Conservation (phyloP, 2,888 invertebrate species). For the Aricia artaxerxes region DNA sequence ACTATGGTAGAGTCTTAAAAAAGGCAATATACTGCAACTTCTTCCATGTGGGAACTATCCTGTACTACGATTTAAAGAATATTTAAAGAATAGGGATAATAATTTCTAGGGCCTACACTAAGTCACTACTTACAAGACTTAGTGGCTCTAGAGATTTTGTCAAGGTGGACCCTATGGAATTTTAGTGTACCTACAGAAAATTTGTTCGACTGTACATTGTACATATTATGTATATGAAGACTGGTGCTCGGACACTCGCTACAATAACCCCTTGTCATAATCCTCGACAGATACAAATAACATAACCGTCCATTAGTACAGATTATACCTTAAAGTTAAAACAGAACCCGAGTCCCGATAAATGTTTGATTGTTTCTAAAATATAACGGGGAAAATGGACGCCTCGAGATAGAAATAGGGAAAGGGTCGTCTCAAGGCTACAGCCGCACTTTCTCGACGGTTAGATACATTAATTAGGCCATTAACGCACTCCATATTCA, state of each 20-base stretch:
- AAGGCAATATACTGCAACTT: no score
- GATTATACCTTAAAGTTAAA: conserved; percentile 39
- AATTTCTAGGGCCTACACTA: not conserved
- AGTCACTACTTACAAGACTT: not conserved
- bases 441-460: conserved; percentile 74
- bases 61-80: no score
- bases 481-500: conserved; percentile 44
- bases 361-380: conserved; percentile 69
- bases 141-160: not conserved
- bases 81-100: no score
- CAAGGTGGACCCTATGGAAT: no score
- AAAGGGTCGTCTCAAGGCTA: conserved; percentile 74
- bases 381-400: conserved; percentile 64
- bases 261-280: conserved; percentile 40
- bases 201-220: conserved; percentile 5
- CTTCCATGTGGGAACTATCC: no score
- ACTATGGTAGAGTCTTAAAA: no score
- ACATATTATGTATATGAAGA: not conserved
- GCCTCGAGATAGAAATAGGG: conserved; percentile 72
- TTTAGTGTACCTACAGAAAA: no score
- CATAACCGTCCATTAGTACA: conserved; percentile 42
- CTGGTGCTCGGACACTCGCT: conserved; percentile 28
- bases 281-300: conserved; percentile 41
- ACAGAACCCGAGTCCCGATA: conserved; percentile 55
- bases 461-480: conserved; percentile 70